Evolutionary conservation across 92 coral and sea anemone species (phyloP).

Genomic region (Heteractis magnifica): DNA sequence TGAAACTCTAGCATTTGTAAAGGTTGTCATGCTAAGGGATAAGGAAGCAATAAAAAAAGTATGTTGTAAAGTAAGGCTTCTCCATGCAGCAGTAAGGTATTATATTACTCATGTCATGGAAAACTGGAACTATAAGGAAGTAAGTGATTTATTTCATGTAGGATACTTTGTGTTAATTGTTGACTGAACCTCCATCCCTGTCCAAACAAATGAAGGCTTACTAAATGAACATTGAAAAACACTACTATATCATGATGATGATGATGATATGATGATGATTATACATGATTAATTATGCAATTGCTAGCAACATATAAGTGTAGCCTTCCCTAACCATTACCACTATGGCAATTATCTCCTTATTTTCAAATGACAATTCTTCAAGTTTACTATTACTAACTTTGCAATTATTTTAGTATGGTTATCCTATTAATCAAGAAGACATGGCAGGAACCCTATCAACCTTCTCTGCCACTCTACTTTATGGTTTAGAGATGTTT

Average conservation of each 20-base stretch:
- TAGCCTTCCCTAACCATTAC: not conserved
- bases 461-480: conserved; percentile 29
- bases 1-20: conserved; percentile 46
- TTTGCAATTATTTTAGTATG: conserved; percentile 18
- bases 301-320: too few relatives aligned
- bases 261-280: too few relatives aligned
- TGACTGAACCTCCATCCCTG: not conserved
- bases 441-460: conserved; percentile 45
- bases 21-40: conserved; percentile 29
- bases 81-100: conserved; percentile 46
- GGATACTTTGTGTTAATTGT: not conserved
- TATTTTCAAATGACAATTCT: not conserved
- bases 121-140: conserved; percentile 33
- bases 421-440: conserved; percentile 58
- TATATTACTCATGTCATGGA: conserved; percentile 19
- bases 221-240: too few relatives aligned
- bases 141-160: not conserved
- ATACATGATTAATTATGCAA: too few relatives aligned
- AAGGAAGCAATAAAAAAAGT: conserved; percentile 26
- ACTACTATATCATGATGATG: too few relatives aligned
- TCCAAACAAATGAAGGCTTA: too few relatives aligned
- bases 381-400: not conserved
- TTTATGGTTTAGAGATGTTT: conserved; percentile 18
- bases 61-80: conserved; percentile 39
- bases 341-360: not conserved